Evolutionary conservation across 2,797 vertebrate species (phyloP).

Genomic region (Clarias pachynema): DNA sequence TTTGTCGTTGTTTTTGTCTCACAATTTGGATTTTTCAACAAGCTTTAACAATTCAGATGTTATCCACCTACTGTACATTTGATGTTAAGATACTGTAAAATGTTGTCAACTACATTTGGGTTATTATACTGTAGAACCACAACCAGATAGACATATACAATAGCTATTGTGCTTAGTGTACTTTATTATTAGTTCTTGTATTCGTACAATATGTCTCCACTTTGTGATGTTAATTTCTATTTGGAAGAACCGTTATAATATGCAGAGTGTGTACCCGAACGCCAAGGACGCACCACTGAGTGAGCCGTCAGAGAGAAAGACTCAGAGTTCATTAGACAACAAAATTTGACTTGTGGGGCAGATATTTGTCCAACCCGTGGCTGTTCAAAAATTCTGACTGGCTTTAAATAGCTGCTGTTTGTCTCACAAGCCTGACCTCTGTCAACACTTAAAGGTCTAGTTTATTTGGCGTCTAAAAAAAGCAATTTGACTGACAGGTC

Average conservation of each 20-base stretch:
- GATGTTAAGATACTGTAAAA: not conserved
- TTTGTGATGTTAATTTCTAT: not conserved
- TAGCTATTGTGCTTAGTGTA: not conserved
- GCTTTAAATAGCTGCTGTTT: not conserved
- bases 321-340: not conserved
- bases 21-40: too few relatives aligned
- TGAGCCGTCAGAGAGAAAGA: not conserved
- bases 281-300: too few relatives aligned
- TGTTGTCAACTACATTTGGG: not conserved
- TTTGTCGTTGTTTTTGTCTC: too few relatives aligned
- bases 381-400: not conserved
- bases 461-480: not conserved
- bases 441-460: not conserved
- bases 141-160: not conserved
- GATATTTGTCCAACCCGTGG: not conserved
- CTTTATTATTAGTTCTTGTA: not conserved
- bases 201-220: not conserved
- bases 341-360: not conserved
- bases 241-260: not conserved
- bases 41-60: too few relatives aligned
- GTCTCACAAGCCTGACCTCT: not conserved
- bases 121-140: not conserved
- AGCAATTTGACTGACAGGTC: not conserved
- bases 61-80: not conserved
- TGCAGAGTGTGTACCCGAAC: not conserved